These are phyloP conservation scores for Temnothorax longispinosus DNA, from an alignment of 1,140 invertebrate species.

Conservation along the genomic window DNA sequence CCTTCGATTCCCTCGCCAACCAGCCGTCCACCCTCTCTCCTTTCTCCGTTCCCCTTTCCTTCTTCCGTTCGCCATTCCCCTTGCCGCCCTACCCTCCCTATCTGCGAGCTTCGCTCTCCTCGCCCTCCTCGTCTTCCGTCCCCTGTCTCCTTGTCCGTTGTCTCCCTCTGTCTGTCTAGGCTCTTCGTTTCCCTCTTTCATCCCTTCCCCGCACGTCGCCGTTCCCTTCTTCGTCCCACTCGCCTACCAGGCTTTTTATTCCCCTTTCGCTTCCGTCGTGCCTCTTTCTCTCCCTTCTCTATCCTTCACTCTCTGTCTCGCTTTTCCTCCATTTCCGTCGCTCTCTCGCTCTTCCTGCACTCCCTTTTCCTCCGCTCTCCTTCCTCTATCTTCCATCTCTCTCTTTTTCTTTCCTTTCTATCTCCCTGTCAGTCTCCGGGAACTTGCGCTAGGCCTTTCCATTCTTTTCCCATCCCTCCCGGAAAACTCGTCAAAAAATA, in stretches of 20 bases:
- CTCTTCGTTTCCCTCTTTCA: constrained; percentile 52
- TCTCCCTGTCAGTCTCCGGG: constrained; percentile 56
- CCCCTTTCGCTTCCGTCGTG: constrained; percentile 39
- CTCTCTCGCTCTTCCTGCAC: constrained; percentile 49
- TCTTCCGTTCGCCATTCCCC: constrained; percentile 42
- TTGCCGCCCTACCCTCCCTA: constrained; percentile 36
- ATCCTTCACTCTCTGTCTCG: background rate
- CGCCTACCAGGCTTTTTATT: constrained; percentile 18
- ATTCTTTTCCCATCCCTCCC: background rate
- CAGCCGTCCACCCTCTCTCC: constrained; percentile 39
- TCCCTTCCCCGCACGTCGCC: constrained; percentile 26
- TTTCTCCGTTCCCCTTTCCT: constrained; percentile 57
- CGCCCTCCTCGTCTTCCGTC: constrained; percentile 10
- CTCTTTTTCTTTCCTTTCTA: constrained; percentile 67
- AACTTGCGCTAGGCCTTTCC: constrained; percentile 46
- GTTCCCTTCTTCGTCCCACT: constrained; percentile 58
- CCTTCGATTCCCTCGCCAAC: constrained; percentile 31
- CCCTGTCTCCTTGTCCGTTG: constrained; percentile 26
- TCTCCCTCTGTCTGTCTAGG: constrained; percentile 57
- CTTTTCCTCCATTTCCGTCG: constrained; percentile 37
- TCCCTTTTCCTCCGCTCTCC: background rate
- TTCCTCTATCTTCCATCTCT: constrained; percentile 71
- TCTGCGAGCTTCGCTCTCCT: constrained; percentile 19
- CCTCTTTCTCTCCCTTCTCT: constrained; percentile 23
- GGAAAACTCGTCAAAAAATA: constrained; percentile 77